Conservation (phyloP, 1,140 invertebrate genomes). For the Paraescarpia echinospica region DNA sequence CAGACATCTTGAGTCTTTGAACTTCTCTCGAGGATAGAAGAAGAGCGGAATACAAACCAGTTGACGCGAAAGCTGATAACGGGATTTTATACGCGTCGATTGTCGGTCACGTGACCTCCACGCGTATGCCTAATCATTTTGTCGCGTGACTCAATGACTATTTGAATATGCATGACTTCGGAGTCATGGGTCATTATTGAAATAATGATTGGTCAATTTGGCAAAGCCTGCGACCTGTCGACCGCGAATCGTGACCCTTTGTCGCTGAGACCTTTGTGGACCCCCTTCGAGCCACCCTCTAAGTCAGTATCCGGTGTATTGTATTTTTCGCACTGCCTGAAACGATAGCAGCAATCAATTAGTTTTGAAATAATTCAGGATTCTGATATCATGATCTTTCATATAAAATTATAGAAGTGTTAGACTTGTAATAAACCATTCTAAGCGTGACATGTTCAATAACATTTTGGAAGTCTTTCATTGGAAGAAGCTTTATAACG, state of each 20-base stretch:
- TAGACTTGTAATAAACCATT: no score
- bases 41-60: not conserved
- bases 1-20: not conserved
- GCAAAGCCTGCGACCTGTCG: not conserved
- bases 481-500: no score
- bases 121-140: not conserved
- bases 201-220: not conserved
- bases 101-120: not conserved
- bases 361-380: not conserved
- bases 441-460: no score
- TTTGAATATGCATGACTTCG: not conserved
- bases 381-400: no score
- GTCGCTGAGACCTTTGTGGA: not conserved
- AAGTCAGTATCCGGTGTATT: not conserved
- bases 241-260: not conserved
- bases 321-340: no score
- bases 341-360: not conserved
- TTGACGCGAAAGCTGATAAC: not conserved
- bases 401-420: no score
- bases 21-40: not conserved
- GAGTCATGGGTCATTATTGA: not conserved
- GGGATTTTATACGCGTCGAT: not conserved
- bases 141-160: not conserved
- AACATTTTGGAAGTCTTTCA: no score
- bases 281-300: not conserved